Conservation (phyloP, 2,888 invertebrate species). For the Brachypterus glaber region DNA sequence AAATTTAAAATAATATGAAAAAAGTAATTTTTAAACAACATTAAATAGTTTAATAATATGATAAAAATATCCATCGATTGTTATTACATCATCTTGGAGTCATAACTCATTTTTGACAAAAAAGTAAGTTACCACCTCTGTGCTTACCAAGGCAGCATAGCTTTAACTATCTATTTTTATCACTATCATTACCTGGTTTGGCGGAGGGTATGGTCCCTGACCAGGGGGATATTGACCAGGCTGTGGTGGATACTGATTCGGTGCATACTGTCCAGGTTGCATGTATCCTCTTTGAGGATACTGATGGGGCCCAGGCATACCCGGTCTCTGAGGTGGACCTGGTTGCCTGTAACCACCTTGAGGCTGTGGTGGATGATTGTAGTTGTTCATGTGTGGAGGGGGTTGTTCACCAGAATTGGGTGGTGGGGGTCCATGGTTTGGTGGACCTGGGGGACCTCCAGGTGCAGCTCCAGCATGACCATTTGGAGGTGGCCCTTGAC, state of each 20-base stretch:
- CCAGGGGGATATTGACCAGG: slow-evolving; percentile 51
- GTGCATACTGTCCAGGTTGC: slow-evolving; percentile 59
- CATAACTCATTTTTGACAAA: no score
- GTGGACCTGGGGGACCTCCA: slow-evolving; percentile 39
- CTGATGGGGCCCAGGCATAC: slow-evolving; percentile 45
- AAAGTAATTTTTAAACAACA: no score
- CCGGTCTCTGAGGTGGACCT: slow-evolving; percentile 33
- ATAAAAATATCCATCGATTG: no score
- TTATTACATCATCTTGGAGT: no score
- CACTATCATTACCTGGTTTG: slow-evolving; percentile 39
- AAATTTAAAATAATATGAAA: no score
- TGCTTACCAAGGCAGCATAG: no score
- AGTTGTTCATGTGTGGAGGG: slow-evolving; percentile 39
- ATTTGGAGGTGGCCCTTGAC: no score
- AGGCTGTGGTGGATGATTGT: slow-evolving; percentile 40
- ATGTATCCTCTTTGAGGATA: slow-evolving; percentile 56
- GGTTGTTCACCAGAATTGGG: slow-evolving; percentile 22
- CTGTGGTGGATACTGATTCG: slow-evolving; percentile 56
- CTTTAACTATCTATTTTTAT: no score
- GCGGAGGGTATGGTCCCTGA: slow-evolving; percentile 54
- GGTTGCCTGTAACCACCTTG: slow-evolving; percentile 31
- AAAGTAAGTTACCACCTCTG: background rate
- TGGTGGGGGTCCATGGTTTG: slow-evolving; percentile 26
- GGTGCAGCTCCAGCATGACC: no score
- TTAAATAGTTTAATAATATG: no score